A percentile compares a stretch with the other conserved stretches of the same genome.
Evolutionary conservation across 2,113 vertebrate genomes (phyloP).

Genomic region (Chunga burmeisteri): DNA sequence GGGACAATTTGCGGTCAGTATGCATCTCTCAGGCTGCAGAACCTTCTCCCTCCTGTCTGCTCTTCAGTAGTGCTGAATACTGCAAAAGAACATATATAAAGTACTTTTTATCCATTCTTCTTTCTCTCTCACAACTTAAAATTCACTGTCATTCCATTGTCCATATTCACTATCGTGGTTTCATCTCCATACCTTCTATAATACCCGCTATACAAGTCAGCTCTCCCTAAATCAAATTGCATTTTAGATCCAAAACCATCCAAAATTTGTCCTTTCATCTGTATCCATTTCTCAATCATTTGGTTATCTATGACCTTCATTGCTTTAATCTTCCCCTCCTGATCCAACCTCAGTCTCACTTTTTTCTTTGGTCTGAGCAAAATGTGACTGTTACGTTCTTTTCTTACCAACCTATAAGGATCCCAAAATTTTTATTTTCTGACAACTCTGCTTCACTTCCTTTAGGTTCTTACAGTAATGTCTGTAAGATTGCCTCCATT

Average conservation of each 20-base stretch:
- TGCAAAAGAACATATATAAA: neutral
- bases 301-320: neutral
- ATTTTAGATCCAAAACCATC: neutral
- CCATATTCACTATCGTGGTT: neutral
- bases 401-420: neutral
- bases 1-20: neutral
- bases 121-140: neutral
- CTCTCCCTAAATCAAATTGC: neutral
- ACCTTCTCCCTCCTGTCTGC: neutral
- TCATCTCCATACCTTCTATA: neutral
- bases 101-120: neutral
- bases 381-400: neutral
- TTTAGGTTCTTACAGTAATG: neutral
- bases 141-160: neutral
- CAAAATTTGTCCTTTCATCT: neutral
- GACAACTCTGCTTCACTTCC: neutral
- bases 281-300: neutral
- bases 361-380: neutral
- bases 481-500: neutral
- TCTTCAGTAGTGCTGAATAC: neutral
- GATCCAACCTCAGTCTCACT: neutral
- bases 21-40: neutral
- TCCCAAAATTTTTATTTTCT: neutral
- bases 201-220: rapidly evolving
- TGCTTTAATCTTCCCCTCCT: neutral